A percentile compares a stretch with the other conserved stretches of the same genome.
Conservation (phyloP, 2,113 vertebrate species). For the Thinocorus orbignyianus region DNA sequence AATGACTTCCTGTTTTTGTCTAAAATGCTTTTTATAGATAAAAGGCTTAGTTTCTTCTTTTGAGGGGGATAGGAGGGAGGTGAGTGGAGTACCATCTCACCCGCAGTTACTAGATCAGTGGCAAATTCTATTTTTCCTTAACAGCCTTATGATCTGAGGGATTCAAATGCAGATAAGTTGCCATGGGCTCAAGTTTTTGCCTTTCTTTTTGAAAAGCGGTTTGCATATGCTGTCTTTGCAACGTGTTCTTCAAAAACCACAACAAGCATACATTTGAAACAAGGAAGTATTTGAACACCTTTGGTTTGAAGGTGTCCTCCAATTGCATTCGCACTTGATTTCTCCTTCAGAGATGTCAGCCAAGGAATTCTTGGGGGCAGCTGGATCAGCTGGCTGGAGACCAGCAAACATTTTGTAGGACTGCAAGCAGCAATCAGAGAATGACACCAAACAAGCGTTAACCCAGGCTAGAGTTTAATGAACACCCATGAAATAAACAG, state of each 20-base stretch:
- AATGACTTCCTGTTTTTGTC: conserved; percentile 49
- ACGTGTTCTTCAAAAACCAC: background rate
- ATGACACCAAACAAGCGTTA: background rate
- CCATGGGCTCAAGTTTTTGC: background rate
- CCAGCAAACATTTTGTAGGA: background rate
- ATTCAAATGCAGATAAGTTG: background rate
- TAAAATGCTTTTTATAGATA: conserved; percentile 26
- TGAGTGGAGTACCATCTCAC: background rate
- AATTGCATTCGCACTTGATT: background rate
- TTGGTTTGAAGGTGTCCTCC: background rate
- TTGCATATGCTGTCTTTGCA: background rate
- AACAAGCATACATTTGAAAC: accelerated
- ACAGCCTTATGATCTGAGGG: background rate
- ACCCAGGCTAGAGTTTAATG: background rate
- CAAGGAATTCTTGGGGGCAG: background rate
- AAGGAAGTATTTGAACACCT: background rate
- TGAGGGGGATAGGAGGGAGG: accelerated
- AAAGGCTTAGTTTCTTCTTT: background rate
- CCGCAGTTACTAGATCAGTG: background rate
- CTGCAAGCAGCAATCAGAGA: background rate
- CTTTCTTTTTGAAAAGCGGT: background rate
- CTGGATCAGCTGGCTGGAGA: background rate
- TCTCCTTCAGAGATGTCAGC: background rate
- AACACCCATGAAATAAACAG: background rate
- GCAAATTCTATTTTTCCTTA: background rate